Evolutionary conservation across 64 coral and sea anemone genomes (phyloP).

Genomic region (Stichodactyla mertensii): DNA sequence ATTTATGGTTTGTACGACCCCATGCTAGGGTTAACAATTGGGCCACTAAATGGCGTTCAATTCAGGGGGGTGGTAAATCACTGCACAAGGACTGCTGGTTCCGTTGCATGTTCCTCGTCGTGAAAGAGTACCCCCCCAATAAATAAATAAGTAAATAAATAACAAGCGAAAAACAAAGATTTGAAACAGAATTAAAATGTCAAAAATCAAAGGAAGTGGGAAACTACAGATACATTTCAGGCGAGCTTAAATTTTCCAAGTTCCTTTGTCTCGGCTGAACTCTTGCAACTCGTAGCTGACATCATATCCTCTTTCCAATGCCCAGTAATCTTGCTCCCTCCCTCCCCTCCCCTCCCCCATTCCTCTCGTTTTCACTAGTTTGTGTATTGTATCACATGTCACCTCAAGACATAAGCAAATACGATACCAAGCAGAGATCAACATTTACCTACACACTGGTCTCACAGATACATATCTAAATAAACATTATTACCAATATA

Average conservation of each 20-base stretch:
- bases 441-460: background rate
- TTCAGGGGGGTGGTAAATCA: background rate
- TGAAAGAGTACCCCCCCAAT: no score
- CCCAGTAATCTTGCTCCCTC: background rate
- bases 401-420: background rate
- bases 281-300: background rate
- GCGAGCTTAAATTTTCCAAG: background rate
- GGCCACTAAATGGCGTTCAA: background rate
- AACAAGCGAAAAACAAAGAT: no score
- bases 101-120: background rate
- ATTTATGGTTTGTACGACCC: background rate
- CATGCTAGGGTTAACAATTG: slow-evolving; percentile 4
- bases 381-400: background rate
- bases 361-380: background rate
- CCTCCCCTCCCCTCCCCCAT: background rate
- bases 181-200: background rate
- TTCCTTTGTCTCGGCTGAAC: background rate
- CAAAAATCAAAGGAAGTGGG: background rate
- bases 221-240: background rate
- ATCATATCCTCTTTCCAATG: background rate
- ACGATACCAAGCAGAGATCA: background rate
- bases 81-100: background rate
- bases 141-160: no score
- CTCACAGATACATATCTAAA: background rate
- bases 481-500: no score